Evolutionary conservation across 2,797 vertebrate species (phyloP).

Genomic region (Muscicapa comitata): DNA sequence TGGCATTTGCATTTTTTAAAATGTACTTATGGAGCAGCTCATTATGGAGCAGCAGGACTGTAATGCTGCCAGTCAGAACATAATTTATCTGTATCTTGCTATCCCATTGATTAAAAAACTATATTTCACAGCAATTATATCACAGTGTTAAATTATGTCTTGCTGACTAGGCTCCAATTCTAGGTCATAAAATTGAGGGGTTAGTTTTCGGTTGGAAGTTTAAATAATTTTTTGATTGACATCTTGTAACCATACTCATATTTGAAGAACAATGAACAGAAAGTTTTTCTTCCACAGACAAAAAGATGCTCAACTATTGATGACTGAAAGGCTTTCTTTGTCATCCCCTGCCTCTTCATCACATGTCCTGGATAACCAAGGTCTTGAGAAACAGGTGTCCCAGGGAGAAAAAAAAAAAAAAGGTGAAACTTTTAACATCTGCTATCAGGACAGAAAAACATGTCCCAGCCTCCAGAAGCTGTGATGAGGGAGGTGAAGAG

Average conservation of each 20-base stretch:
- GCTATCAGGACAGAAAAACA: background rate
- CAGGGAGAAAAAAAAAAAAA: no score
- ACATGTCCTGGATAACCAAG: background rate
- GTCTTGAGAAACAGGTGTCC: background rate
- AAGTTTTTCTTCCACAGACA: background rate
- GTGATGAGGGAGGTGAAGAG: background rate
- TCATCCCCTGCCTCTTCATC: background rate
- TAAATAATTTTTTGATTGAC: background rate
- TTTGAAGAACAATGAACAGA: background rate
- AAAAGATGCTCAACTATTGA: background rate
- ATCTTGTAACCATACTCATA: background rate
- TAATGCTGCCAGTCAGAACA: background rate
- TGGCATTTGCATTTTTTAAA: background rate
- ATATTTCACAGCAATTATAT: slow-evolving; percentile 27
- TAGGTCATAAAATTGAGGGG: background rate
- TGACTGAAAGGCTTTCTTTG: background rate
- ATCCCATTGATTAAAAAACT: slow-evolving; percentile 30
- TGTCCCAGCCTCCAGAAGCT: background rate
- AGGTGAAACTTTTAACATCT: background rate
- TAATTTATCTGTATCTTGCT: background rate
- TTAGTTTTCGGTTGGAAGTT: background rate
- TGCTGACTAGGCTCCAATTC: slow-evolving; percentile 30
- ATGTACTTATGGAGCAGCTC: background rate
- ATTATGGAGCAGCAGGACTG: background rate
- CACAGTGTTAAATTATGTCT: slow-evolving; percentile 17